These are phyloP conservation scores for Mystacornis crossleyi DNA, from an alignment of 2,113 vertebrate species.

Conservation along the genomic window DNA sequence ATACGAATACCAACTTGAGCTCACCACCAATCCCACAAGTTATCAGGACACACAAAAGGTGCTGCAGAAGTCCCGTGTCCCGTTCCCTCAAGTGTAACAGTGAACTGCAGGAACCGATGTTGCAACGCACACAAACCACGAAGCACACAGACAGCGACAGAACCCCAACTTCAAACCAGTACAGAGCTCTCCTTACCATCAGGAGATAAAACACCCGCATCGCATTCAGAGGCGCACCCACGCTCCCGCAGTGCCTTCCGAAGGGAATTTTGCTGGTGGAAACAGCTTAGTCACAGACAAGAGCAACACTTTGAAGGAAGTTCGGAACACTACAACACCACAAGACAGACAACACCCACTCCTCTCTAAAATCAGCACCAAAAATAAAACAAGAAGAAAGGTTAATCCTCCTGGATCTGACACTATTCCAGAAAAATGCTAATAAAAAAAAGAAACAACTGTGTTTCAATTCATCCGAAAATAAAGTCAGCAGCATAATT, in stretches of 20 bases:
- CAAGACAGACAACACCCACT: not conserved
- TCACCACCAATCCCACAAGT: not conserved
- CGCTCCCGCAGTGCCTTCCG: not conserved
- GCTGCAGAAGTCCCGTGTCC: not conserved
- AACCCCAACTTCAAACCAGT: not conserved
- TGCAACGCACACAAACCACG: not conserved
- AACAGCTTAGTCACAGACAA: not conserved
- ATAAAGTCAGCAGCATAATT: not conserved
- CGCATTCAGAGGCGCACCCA: rapidly evolving
- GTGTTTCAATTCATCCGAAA: not conserved
- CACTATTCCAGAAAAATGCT: not conserved
- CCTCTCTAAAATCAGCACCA: not conserved
- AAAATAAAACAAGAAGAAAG: not conserved
- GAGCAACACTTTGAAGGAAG: not conserved
- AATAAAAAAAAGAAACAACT: not conserved
- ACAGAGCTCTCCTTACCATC: not conserved
- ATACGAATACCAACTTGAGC: not conserved
- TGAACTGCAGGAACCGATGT: not conserved
- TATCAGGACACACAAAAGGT: not conserved
- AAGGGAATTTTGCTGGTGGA: not conserved
- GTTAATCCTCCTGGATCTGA: not conserved
- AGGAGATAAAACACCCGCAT: not conserved
- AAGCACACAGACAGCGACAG: not conserved
- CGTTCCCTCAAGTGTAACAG: not conserved
- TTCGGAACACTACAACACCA: not conserved